These are phyloP conservation scores for Cryptomyrus ogoouensis DNA, from an alignment of 2,113 vertebrate genomes.

Conservation along the genomic window DNA sequence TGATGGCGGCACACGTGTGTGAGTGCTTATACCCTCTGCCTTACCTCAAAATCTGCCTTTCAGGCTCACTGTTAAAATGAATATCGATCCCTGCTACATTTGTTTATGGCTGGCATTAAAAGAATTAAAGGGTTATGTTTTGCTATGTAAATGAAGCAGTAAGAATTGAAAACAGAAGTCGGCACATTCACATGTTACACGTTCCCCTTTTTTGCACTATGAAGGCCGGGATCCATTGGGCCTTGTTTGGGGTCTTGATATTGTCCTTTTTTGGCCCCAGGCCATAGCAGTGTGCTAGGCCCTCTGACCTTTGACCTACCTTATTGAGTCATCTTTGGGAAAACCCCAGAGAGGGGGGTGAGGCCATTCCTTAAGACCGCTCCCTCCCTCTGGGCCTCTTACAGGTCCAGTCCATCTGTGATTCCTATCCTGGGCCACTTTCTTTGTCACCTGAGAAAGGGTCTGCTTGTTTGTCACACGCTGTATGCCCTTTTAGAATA, in stretches of 20 bases:
- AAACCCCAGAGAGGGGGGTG: background rate
- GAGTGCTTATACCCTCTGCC: background rate
- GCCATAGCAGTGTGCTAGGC: no score
- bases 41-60: background rate
- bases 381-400: background rate
- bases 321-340: background rate
- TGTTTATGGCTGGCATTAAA: background rate
- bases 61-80: background rate
- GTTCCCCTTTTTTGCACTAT: background rate
- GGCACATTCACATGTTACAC: background rate
- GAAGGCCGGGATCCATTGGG: background rate
- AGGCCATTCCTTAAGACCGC: background rate
- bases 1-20: background rate
- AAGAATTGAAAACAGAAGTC: background rate
- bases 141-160: background rate
- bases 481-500: background rate
- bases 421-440: background rate
- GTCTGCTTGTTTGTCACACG: background rate
- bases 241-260: background rate
- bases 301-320: background rate
- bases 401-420: background rate
- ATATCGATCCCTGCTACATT: background rate
- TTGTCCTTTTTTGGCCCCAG: background rate
- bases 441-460: background rate
- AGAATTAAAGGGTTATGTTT: background rate